phyloP scores from a whole-genome alignment of 2,113 vertebrate genomes.

The Mormoops blainvillei region DNA sequence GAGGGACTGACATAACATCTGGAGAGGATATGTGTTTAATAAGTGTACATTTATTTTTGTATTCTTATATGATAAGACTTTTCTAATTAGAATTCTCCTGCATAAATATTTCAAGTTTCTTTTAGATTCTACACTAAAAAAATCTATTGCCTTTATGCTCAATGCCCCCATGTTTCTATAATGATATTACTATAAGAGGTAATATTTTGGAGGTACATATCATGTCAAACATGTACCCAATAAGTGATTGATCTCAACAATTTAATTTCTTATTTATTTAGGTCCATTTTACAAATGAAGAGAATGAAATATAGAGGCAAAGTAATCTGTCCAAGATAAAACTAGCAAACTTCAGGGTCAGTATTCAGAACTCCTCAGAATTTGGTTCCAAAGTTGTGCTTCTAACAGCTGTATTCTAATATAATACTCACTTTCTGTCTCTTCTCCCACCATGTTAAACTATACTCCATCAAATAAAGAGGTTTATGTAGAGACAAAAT shows the following conservation, averaged over 20 bases:
- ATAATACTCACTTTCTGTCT: background rate
- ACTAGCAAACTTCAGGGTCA: background rate
- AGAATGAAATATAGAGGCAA: background rate
- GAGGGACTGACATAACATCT: background rate
- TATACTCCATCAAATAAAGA: background rate
- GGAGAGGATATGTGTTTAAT: background rate
- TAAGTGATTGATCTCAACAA: background rate
- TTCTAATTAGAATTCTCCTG: background rate
- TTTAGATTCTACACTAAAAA: background rate
- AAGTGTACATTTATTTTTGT: slow-evolving; percentile 11
- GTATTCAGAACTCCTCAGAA: background rate
- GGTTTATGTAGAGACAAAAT: background rate
- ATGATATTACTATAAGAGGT: background rate
- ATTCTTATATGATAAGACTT: background rate
- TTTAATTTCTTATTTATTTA: background rate
- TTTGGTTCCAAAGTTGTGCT: background rate
- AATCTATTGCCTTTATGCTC: background rate
- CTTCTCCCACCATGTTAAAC: background rate
- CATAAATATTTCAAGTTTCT: background rate
- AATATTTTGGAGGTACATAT: background rate
- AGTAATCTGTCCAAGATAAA: background rate
- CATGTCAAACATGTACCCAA: background rate
- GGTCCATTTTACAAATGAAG: background rate
- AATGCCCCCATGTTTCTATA: background rate
- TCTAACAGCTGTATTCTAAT: background rate